Evolutionary conservation across 2,797 vertebrate genomes (phyloP).

Genomic region (Chelonia mydas): DNA sequence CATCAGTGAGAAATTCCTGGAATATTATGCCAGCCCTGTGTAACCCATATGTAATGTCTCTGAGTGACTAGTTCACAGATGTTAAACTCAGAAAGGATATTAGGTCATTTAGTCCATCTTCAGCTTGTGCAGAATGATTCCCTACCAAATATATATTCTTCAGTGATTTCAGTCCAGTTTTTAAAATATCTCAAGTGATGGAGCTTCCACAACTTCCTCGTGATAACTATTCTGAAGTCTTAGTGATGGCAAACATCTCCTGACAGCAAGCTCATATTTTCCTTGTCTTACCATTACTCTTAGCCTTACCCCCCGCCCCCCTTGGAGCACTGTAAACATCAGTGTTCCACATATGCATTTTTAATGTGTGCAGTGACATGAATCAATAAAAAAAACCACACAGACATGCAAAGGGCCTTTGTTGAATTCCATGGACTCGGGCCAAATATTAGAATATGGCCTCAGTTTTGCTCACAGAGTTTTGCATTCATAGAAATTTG

Average conservation of each 20-base stretch:
- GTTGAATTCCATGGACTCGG: background rate
- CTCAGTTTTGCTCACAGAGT: background rate
- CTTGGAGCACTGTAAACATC: background rate
- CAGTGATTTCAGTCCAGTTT: background rate
- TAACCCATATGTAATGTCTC: background rate
- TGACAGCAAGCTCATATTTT: background rate
- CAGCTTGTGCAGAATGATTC: slow-evolving; percentile 3
- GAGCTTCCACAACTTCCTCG: background rate
- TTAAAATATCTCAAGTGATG: background rate
- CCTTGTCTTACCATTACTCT: rapidly evolving
- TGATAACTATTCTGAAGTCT: rapidly evolving
- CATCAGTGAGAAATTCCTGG: background rate
- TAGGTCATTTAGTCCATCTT: background rate
- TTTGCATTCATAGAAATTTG: background rate
- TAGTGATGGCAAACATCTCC: background rate
- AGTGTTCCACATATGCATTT: background rate
- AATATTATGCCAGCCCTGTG: background rate
- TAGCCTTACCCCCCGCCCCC: background rate
- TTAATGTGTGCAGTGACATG: rapidly evolving
- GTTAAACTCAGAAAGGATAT: background rate
- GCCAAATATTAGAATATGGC: background rate
- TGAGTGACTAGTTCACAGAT: background rate
- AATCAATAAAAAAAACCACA: background rate
- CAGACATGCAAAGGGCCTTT: background rate
- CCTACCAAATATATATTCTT: background rate